Conservation (phyloP, 2,113 vertebrate genomes). For the Ifrita kowaldi region DNA sequence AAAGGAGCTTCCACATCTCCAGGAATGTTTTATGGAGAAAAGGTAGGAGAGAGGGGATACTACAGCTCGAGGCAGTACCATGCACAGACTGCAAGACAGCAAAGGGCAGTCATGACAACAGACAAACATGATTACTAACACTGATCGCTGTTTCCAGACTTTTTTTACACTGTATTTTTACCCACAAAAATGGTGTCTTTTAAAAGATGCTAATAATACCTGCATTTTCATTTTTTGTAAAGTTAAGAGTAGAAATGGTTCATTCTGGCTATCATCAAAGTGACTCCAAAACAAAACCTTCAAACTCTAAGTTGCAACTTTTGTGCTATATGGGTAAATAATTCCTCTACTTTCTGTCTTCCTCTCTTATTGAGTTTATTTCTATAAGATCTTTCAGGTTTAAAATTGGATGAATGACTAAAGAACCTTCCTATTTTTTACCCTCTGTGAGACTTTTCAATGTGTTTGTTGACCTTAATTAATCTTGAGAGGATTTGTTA, state of each 20-base stretch:
- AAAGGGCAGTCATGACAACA: neutral
- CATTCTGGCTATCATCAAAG: neutral
- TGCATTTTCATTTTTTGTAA: neutral
- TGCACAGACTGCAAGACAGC: neutral
- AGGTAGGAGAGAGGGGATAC: neutral
- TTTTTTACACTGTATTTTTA: neutral
- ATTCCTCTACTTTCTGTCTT: neutral
- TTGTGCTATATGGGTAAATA: neutral
- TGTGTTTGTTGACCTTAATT: neutral
- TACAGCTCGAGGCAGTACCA: accelerated
- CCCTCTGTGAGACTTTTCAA: neutral
- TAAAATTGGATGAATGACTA: neutral
- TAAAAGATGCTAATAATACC: neutral
- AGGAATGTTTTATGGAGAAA: neutral
- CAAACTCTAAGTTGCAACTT: neutral
- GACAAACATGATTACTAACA: neutral
- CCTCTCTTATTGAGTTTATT: neutral
- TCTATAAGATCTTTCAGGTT: neutral
- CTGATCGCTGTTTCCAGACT: neutral
- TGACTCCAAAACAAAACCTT: neutral
- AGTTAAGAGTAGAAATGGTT: neutral
- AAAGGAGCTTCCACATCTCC: neutral
- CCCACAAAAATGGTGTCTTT: neutral
- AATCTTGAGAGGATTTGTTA: neutral
- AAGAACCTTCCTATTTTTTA: neutral